Conservation (phyloP, 2,113 vertebrate genomes). For the Gadus macrocephalus region DNA sequence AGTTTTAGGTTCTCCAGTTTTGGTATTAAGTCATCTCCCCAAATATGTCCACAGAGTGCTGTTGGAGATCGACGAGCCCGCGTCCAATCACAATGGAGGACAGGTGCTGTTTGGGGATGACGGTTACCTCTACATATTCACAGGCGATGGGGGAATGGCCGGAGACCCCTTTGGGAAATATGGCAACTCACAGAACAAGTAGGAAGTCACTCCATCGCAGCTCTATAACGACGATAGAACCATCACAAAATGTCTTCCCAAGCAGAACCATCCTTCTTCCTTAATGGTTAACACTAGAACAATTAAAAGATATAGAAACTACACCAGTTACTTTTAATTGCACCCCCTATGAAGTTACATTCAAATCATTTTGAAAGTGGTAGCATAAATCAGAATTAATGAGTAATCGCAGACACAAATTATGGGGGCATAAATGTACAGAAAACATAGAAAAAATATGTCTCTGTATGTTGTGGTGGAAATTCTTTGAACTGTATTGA, state of each 20-base stretch:
- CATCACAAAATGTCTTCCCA: neutral
- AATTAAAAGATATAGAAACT: too few species aligned
- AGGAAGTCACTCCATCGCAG: slow-evolving; percentile 36
- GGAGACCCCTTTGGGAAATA: slow-evolving; percentile 93
- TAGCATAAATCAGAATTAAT: too few species aligned
- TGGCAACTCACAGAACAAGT: slow-evolving; percentile 97
- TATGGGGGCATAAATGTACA: too few species aligned
- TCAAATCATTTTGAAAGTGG: too few species aligned
- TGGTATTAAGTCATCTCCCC: neutral
- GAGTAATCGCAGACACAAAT: too few species aligned
- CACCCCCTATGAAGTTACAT: too few species aligned
- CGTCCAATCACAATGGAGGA: slow-evolving; percentile 95
- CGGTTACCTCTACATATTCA: slow-evolving; percentile 92
- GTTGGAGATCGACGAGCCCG: slow-evolving; percentile 92
- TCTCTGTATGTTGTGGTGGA: too few species aligned
- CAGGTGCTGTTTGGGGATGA: slow-evolving; percentile 91
- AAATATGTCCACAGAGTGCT: slow-evolving; percentile 74
- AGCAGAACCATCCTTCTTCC: too few species aligned
- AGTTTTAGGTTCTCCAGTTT: neutral
- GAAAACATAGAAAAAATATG: too few species aligned
- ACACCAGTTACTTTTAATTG: too few species aligned
- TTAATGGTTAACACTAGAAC: too few species aligned
- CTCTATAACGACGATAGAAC: neutral
- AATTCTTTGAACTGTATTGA: too few species aligned
- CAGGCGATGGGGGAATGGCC: slow-evolving; percentile 95